Evolutionary conservation across 2,113 vertebrate species (phyloP).

Genomic region (Chamaea fasciata): DNA sequence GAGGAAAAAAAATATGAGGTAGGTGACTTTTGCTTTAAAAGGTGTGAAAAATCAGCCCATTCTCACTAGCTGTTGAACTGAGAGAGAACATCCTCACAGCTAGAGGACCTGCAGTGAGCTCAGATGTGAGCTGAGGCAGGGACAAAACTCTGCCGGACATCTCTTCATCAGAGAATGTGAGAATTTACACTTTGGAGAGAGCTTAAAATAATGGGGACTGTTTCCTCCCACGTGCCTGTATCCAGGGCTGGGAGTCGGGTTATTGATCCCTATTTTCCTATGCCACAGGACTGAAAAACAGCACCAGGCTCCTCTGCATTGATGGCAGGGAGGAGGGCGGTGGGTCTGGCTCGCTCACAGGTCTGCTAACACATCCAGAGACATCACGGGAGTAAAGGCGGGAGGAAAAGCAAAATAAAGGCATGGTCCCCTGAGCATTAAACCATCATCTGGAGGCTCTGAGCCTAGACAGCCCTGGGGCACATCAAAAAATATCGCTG

Average conservation of each 20-base stretch:
- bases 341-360: accelerated
- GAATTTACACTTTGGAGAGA: neutral
- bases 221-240: neutral
- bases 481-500: neutral
- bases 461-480: neutral
- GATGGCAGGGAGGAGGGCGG: accelerated
- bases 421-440: neutral
- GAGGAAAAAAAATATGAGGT: neutral
- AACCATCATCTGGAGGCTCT: neutral
- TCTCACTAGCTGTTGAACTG: neutral
- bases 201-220: neutral
- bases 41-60: neutral
- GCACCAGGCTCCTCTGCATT: neutral
- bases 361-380: neutral
- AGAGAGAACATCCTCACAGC: accelerated
- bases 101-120: neutral
- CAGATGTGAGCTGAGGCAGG: neutral
- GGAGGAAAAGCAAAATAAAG: neutral
- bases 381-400: neutral
- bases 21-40: neutral
- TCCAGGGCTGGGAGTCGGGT: neutral
- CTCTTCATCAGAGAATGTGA: neutral
- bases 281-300: neutral
- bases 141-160: neutral
- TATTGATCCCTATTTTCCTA: neutral